A percentile compares a stretch with the other conserved stretches of the same genome.
These are phyloP conservation scores for Aurelia aurita complex sp. Pacific DNA, from an alignment of 30 jellyfish, hydroid and myxozoan genomes.

Conservation along the genomic window DNA sequence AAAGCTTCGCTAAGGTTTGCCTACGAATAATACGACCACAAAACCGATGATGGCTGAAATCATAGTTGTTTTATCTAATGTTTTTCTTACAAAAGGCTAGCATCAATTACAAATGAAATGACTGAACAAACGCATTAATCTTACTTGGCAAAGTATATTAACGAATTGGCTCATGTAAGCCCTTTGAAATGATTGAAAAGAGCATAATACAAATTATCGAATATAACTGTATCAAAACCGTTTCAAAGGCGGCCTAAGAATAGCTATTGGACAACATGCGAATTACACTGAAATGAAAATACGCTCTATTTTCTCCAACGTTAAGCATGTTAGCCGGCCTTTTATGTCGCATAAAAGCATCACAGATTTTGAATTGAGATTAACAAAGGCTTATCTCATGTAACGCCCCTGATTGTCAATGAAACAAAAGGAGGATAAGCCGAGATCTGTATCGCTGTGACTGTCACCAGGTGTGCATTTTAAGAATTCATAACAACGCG, in stretches of 20 bases:
- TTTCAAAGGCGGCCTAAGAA: conserved; percentile 11
- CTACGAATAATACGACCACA: too few relatives aligned
- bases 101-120: conserved; percentile 7
- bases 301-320: neutral
- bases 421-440: conserved; percentile 22
- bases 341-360: conserved; percentile 20
- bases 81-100: neutral
- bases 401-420: conserved; percentile 22
- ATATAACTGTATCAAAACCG: neutral
- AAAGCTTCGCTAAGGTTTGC: too few relatives aligned
- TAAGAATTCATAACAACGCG: neutral
- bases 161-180: neutral
- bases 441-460: conserved; percentile 20
- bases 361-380: neutral
- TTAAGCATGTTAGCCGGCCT: conserved; percentile 1
- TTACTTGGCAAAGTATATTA: conserved; percentile 27
- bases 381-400: conserved; percentile 5
- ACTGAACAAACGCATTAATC: neutral
- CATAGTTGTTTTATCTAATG: neutral
- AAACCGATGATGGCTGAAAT: too few relatives aligned
- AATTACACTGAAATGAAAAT: neutral
- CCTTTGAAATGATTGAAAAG: neutral
- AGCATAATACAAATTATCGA: neutral
- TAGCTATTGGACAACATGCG: conserved; percentile 7
- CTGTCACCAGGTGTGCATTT: conserved; percentile 27